Percentiles rank a stretch among this genome's conserved stretches.
Conservation (phyloP, 30 jellyfish, hydroid and myxozoan species). For the Aurelia sp. region DNA sequence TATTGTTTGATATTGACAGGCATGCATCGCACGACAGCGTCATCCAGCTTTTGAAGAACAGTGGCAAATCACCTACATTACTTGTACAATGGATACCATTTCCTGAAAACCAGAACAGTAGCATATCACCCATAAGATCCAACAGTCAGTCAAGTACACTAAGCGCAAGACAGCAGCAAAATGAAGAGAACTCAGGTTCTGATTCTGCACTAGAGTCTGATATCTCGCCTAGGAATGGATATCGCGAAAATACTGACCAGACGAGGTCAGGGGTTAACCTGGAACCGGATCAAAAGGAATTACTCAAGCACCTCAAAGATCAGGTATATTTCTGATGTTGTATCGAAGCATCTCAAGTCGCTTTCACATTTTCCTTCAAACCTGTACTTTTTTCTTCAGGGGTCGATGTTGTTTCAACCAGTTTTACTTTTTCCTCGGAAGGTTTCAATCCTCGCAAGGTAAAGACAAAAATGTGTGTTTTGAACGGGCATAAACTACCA, state of each 20-base stretch:
- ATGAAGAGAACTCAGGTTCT: slow-evolving; percentile 35
- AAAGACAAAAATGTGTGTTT: no score
- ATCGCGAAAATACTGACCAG: background rate
- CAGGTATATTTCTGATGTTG: slow-evolving; percentile 21
- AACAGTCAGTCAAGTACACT: slow-evolving; percentile 3
- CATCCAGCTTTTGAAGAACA: slow-evolving; percentile 67
- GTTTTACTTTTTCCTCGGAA: no score
- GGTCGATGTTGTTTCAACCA: no score
- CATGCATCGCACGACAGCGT: slow-evolving; percentile 71
- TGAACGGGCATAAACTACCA: no score
- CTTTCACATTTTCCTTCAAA: no score
- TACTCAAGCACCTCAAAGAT: slow-evolving; percentile 44
- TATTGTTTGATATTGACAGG: slow-evolving; percentile 17
- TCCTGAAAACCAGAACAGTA: slow-evolving; percentile 19
- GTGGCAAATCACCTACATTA: slow-evolving; percentile 75
- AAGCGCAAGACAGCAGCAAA: slow-evolving; percentile 17
- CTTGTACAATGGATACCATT: slow-evolving; percentile 81
- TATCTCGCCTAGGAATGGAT: slow-evolving; percentile 60
- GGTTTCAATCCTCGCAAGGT: no score
- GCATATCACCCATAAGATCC: slow-evolving; percentile 49
- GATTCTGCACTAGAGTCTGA: slow-evolving; percentile 72
- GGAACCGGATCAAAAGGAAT: slow-evolving; percentile 51
- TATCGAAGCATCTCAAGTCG: no score
- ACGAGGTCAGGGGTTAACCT: slow-evolving; percentile 12
- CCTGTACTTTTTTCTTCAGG: no score